Evolutionary conservation across 1,140 invertebrate species (phyloP).

Genomic region (Acromyrmex echinatior): DNA sequence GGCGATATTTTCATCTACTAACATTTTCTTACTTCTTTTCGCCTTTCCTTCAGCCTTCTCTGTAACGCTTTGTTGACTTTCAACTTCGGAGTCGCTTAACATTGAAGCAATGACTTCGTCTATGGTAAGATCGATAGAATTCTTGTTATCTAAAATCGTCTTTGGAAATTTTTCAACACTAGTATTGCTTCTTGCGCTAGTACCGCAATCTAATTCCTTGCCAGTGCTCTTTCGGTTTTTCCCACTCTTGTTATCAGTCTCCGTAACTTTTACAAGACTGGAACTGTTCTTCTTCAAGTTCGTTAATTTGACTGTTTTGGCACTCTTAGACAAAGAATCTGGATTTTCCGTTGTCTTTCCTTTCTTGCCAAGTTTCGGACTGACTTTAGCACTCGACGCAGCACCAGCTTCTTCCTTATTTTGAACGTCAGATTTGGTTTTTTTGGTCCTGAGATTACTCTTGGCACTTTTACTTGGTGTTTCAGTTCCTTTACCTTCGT

Average conservation of each 20-base stretch:
- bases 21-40: constrained; percentile 78
- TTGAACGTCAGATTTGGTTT: constrained; percentile 74
- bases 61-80: constrained; percentile 62
- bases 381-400: constrained; percentile 69
- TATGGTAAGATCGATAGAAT: constrained; percentile 83
- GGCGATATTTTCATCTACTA: constrained; percentile 74
- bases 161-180: constrained; percentile 67
- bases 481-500: constrained; percentile 67
- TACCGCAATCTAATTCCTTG: constrained; percentile 67
- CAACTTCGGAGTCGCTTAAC: constrained; percentile 79
- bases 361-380: constrained; percentile 78
- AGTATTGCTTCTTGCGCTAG: constrained; percentile 41
- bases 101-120: constrained; percentile 85
- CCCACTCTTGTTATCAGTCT: constrained; percentile 54
- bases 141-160: constrained; percentile 73
- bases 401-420: constrained; percentile 70
- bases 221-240: constrained; percentile 66
- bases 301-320: constrained; percentile 68
- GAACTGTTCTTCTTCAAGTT: constrained; percentile 62
- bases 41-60: constrained; percentile 76
- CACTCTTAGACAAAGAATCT: constrained; percentile 70
- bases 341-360: constrained; percentile 58
- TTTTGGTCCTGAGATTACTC: constrained; percentile 80
- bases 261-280: constrained; percentile 42
- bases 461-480: constrained; percentile 79